Base-by-base conservation (phyloP, 2,113 vertebrate species). In the Numenius arquata region DNA sequence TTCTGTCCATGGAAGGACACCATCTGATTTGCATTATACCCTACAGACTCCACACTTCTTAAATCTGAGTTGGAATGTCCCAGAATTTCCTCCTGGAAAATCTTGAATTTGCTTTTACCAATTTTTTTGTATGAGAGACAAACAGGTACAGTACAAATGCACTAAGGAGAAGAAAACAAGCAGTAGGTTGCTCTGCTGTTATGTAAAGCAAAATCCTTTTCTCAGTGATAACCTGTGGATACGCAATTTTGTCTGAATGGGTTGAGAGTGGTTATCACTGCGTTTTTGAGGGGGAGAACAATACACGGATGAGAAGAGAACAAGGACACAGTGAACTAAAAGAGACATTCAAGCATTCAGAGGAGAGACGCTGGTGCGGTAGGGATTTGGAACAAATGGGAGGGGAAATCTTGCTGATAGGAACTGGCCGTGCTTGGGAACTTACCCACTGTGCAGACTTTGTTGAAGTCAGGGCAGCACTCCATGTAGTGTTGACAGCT, bases 401-500 rank as follows among this genome's bases (percentile, higher is more conserved):
- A 84, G 26, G 36, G 84, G 61, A 13, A 14, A 13, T 32, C 70
- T 81, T 23, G 81, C 30, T 9, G 26, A 70, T 20, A 94, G 47
- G 59, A 73, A 32, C 71, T 78, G 41, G 72, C 47, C 55, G 26
- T 52, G 80, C 52, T 88, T 67, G 65, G 58, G 85, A 71, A 97
- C 93, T 97, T 98, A 99, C 99, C 97, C 97, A 98, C 93, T 55
- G 98, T 99, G 98, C 99, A 99, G 85, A 97, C 90, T 91, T 94
- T 97, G 96, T 98, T 98, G 97, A 97, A 99, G 97, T 99, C 99
- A 41, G 87, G 92, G 95, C 99, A 99, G 98, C 99, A 99, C 95
- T 99, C 99, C 94, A 95, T 97, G 97, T 98, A 99, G 92, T 83
- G 65, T 89, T 99, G 98, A 88, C 99, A 99, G 96, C 22, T 98